Conservation (phyloP, 2,888 invertebrate species). For the Ectropis crepuscularia region DNA sequence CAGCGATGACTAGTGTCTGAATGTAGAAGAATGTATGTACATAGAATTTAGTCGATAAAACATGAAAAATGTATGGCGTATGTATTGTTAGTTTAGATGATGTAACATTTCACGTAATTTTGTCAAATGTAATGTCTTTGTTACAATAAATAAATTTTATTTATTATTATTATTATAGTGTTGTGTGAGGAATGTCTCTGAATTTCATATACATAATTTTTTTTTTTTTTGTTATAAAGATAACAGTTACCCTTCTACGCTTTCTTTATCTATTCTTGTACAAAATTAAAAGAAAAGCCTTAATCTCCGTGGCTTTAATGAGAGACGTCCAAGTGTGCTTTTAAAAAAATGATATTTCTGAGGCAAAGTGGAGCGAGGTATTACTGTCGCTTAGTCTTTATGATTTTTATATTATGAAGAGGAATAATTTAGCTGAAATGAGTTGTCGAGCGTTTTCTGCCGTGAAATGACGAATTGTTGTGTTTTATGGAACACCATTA, state of each 20-base stretch:
- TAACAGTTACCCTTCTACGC: neutral
- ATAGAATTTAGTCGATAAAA: too few relatives aligned
- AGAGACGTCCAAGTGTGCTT: conserved; percentile 22
- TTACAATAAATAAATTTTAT: too few relatives aligned
- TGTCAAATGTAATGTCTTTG: too few relatives aligned
- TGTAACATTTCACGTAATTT: too few relatives aligned
- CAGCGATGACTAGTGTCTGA: too few relatives aligned
- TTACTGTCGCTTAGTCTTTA: conserved; percentile 11
- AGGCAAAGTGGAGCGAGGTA: conserved; percentile 4
- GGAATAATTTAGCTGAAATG: conserved; percentile 7
- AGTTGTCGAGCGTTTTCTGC: conserved; percentile 8
- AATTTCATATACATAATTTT: too few relatives aligned
- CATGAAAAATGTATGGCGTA: too few relatives aligned
- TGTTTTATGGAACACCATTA: neutral
- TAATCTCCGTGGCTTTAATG: conserved; percentile 25
- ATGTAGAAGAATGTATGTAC: too few relatives aligned
- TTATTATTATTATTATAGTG: too few relatives aligned
- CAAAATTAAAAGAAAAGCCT: conserved; percentile 26
- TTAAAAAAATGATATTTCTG: conserved; percentile 20
- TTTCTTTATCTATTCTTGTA: neutral
- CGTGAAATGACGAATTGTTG: neutral
- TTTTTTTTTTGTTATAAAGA: neutral
- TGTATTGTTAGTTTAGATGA: too few relatives aligned
- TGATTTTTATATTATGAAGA: conserved; percentile 16
- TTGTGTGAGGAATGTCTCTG: too few relatives aligned